phyloP scores from a whole-genome alignment of 2,113 vertebrate species.

The Gymnocephalus cernua region DNA sequence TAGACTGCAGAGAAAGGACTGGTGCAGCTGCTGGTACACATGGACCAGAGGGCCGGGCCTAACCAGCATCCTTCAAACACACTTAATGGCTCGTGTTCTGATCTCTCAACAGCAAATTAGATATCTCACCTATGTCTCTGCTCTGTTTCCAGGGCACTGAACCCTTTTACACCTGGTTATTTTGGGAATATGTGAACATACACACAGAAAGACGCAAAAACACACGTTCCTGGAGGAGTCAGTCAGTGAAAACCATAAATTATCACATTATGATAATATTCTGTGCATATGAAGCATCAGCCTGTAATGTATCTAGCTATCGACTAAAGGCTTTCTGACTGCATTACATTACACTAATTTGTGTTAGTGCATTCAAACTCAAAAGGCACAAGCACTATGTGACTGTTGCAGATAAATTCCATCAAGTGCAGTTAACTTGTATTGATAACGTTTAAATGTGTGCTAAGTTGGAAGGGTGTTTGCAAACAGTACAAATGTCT shows the following conservation, averaged over 20 bases:
- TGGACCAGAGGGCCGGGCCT: slow-evolving; percentile 31
- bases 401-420: background rate
- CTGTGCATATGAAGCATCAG: background rate
- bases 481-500: background rate
- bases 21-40: slow-evolving; percentile 19
- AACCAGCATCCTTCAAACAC: slow-evolving; percentile 27
- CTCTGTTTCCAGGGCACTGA: slow-evolving; percentile 4
- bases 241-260: background rate
- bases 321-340: background rate
- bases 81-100: background rate
- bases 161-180: slow-evolving; percentile 23
- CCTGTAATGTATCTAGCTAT: background rate
- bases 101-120: slow-evolving; percentile 44
- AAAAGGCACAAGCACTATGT: background rate
- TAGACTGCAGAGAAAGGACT: background rate
- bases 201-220: background rate
- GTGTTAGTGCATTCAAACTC: background rate
- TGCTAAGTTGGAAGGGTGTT: background rate
- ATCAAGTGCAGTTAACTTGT: background rate
- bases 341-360: background rate
- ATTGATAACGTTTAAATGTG: background rate
- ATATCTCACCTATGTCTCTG: slow-evolving; percentile 40
- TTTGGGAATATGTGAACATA: slow-evolving; percentile 17
- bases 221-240: background rate
- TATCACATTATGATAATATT: slow-evolving; percentile 4